These are phyloP conservation scores for Drosophila bocki DNA, from an alignment of 1,140 invertebrate genomes.

Conservation along the genomic window DNA sequence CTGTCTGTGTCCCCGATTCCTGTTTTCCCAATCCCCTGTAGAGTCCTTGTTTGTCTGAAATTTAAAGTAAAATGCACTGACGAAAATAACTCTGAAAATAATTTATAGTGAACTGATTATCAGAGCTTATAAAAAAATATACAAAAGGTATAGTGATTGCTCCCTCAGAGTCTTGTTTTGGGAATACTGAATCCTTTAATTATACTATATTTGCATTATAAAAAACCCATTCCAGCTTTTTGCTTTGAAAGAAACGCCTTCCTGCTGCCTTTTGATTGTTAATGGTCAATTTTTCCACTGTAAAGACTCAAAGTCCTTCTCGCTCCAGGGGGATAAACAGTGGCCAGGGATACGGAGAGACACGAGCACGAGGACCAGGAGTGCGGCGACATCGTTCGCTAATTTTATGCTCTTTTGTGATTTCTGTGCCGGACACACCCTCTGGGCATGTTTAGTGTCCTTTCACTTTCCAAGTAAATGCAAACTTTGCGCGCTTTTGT, in stretches of 20 bases:
- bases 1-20: constrained; percentile 17
- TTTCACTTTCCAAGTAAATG: constrained; percentile 61
- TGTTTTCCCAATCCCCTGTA: not conserved
- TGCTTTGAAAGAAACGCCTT: not conserved
- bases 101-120: not conserved
- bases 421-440: constrained; percentile 79
- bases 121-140: too few species aligned
- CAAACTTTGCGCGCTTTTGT: constrained; percentile 82
- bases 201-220: not conserved
- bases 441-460: constrained; percentile 76
- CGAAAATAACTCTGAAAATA: not conserved
- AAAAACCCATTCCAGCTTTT: not conserved
- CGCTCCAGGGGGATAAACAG: constrained; percentile 16
- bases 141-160: too few species aligned
- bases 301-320: constrained; percentile 59
- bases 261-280: not conserved
- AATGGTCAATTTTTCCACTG: constrained; percentile 2
- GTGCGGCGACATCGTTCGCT: constrained; percentile 61
- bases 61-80: constrained; percentile 67
- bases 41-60: constrained; percentile 40
- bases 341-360: constrained; percentile 2
- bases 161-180: not conserved
- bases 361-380: constrained; percentile 7
- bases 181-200: too few species aligned
- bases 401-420: constrained; percentile 83